Evolutionary conservation across 1,140 invertebrate species (phyloP).

Genomic region (Belonocnema kinseyi): DNA sequence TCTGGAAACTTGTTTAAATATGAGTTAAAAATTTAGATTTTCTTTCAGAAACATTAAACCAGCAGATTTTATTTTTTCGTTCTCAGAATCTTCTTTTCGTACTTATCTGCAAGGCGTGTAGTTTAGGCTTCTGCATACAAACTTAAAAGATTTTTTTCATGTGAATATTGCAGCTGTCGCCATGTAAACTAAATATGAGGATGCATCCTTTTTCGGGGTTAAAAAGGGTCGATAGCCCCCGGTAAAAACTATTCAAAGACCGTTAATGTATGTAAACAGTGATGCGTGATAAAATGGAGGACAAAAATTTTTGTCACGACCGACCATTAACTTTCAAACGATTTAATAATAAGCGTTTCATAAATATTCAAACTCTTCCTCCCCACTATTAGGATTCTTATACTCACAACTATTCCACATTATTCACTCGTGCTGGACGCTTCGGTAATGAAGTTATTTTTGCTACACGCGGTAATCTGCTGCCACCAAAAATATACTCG

Average conservation of each 20-base stretch:
- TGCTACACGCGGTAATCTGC: background rate
- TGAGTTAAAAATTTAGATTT: no score
- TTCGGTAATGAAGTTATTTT: slow-evolving; percentile 15
- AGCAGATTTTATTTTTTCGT: no score
- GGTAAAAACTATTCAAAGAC: slow-evolving; percentile 18
- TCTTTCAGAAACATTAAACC: no score
- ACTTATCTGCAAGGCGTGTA: background rate
- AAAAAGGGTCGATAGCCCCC: slow-evolving; percentile 14
- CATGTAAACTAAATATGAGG: slow-evolving; percentile 6
- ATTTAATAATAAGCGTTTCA: slow-evolving; percentile 44
- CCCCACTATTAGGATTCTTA: background rate
- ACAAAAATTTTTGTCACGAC: slow-evolving; percentile 34
- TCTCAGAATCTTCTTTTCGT: background rate
- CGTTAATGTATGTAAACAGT: slow-evolving; percentile 27
- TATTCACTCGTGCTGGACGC: background rate
- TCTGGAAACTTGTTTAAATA: no score
- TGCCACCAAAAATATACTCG: background rate
- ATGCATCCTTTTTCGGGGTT: background rate
- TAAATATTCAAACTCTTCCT: slow-evolving; percentile 44
- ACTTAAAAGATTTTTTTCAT: slow-evolving; percentile 8
- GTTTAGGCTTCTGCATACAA: background rate
- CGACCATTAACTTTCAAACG: slow-evolving; percentile 30
- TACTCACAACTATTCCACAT: background rate
- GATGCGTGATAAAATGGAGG: slow-evolving; percentile 33
- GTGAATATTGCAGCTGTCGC: slow-evolving; percentile 26